Percentiles rank a stretch among this genome's conserved stretches.
phyloP scores from a whole-genome alignment of 1,140 invertebrate species.

The Schlechtendalia chinensis region DNA sequence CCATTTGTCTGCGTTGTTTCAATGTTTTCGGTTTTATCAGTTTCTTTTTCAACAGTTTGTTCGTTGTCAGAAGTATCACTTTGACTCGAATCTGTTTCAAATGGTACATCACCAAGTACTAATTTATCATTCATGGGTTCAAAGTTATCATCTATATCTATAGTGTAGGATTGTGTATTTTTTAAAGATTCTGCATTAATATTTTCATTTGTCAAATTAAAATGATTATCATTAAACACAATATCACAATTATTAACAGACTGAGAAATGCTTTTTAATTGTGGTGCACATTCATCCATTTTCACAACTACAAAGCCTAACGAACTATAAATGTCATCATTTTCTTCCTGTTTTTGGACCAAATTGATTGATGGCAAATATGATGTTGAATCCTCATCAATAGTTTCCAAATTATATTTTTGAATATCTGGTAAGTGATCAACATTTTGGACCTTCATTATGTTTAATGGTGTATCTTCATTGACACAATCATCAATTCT shows the following conservation, averaged over 20 bases:
- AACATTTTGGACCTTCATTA: background rate
- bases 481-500: background rate
- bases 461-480: background rate
- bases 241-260: background rate
- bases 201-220: background rate
- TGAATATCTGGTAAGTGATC: background rate
- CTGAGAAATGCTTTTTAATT: constrained; percentile 1
- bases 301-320: constrained; percentile 20
- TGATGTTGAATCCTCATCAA: background rate
- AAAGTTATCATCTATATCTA: constrained; percentile 30
- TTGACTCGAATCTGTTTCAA: constrained; percentile 35
- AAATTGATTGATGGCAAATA: background rate
- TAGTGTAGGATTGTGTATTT: background rate
- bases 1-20: background rate
- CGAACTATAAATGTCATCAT: background rate
- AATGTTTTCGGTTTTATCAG: background rate
- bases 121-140: constrained; percentile 45
- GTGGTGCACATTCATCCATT: constrained; percentile 20
- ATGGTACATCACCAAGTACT: constrained; percentile 28
- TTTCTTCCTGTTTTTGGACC: background rate
- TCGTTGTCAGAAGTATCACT: constrained; percentile 23
- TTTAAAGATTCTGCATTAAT: background rate
- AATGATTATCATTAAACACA: constrained; percentile 13
- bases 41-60: background rate
- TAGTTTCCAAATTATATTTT: constrained; percentile 16